phyloP scores from a whole-genome alignment of 2,113 vertebrate genomes.

The Sylvietta virens region DNA sequence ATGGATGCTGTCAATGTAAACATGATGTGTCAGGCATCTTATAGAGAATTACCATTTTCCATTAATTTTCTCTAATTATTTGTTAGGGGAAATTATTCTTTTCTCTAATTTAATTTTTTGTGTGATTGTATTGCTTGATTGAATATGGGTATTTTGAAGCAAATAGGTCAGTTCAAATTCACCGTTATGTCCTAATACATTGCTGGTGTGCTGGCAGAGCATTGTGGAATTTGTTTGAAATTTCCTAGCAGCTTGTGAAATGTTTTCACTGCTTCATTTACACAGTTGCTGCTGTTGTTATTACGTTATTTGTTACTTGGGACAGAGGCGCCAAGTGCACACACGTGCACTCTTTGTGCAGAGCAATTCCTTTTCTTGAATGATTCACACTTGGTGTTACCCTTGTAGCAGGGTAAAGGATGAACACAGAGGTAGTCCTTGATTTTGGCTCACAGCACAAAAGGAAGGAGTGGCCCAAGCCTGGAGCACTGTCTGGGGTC shows the following conservation, averaged over 20 bases:
- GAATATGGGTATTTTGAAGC: background rate
- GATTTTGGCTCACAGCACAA: background rate
- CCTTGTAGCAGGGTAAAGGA: background rate
- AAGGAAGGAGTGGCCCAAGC: background rate
- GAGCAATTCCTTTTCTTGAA: background rate
- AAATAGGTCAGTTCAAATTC: background rate
- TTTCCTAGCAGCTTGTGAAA: background rate
- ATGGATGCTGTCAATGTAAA: background rate
- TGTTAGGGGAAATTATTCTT: background rate
- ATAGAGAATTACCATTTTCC: background rate
- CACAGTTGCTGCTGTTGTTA: background rate
- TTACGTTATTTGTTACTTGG: background rate
- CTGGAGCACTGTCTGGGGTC: background rate
- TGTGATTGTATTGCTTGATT: background rate
- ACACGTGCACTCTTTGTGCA: rapidly evolving
- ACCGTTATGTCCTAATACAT: background rate
- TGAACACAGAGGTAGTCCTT: background rate
- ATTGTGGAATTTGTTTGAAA: background rate
- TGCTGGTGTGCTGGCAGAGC: background rate
- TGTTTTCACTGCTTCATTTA: background rate
- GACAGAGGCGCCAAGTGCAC: background rate
- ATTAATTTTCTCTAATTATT: background rate
- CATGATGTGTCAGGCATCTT: background rate
- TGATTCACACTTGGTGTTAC: background rate
- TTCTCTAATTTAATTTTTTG: background rate